Evolutionary conservation across 2,888 invertebrate genomes (phyloP).

Genomic region (Agonopterix arenella): DNA sequence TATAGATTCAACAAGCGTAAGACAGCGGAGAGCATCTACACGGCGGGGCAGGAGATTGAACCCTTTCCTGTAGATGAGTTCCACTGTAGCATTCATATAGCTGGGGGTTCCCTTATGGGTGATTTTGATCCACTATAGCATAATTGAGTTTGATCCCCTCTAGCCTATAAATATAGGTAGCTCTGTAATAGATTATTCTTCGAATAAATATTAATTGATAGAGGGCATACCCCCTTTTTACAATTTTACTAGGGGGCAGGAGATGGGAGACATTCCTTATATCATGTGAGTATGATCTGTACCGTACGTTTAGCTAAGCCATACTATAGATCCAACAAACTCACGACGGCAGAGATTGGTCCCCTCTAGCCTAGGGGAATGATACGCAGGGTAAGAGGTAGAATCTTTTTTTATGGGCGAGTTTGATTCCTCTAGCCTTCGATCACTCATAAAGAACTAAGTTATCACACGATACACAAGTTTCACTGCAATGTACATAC

Average conservation of each 20-base stretch:
- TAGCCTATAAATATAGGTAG: too few species aligned
- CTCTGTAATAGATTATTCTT: too few species aligned
- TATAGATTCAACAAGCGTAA: constrained; percentile 78
- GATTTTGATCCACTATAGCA: constrained; percentile 40
- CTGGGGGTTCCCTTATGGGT: constrained; percentile 59
- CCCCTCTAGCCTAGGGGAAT: too few species aligned
- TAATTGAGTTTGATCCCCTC: too few species aligned
- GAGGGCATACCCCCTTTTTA: constrained; percentile 99
- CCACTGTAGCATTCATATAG: constrained; percentile 96
- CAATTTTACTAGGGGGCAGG: constrained; percentile 96
- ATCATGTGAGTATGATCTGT: constrained; percentile 75
- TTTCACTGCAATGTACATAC: too few species aligned
- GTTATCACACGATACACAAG: too few species aligned
- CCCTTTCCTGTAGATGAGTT: constrained; percentile 96
- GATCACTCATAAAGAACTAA: too few species aligned
- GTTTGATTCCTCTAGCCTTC: constrained; percentile 11
- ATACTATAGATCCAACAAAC: constrained; percentile 73
- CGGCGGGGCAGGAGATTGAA: constrained; percentile 94
- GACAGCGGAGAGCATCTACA: constrained; percentile 19
- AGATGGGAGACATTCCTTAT: too few species aligned
- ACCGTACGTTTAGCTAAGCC: too few species aligned
- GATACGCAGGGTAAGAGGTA: constrained; percentile 92
- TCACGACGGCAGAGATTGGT: too few species aligned
- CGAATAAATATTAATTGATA: too few species aligned
- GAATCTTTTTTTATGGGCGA: constrained; percentile 98